A percentile compares a stretch with the other conserved stretches of the same genome.
Evolutionary conservation across 2,113 vertebrate genomes (phyloP).

Genomic region (Sapajus apella): DNA sequence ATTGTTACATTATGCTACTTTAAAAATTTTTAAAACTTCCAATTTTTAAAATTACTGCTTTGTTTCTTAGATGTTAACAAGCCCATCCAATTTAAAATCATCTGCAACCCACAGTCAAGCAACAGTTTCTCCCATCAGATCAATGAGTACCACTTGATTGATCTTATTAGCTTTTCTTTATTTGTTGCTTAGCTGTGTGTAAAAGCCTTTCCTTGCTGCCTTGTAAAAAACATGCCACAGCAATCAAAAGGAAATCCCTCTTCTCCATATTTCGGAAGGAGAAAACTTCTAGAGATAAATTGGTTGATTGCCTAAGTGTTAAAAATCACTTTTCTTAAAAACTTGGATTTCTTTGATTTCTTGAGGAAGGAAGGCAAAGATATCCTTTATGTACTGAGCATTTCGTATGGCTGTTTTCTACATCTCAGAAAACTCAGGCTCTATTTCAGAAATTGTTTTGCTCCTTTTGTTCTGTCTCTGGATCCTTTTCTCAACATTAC

Average conservation of each 20-base stretch:
- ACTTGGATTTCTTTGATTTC: neutral
- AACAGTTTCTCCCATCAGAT: neutral
- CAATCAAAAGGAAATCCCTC: slow-evolving; percentile 11
- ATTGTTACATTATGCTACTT: neutral
- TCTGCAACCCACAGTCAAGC: neutral
- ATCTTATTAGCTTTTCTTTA: neutral
- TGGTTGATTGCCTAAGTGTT: slow-evolving; percentile 14
- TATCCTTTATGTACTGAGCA: neutral
- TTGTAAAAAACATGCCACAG: neutral
- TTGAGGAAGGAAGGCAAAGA: neutral
- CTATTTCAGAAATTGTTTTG: neutral
- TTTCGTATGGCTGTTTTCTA: neutral
- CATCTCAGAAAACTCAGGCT: neutral
- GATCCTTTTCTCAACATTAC: neutral
- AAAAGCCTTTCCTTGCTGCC: neutral
- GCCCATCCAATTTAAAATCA: neutral
- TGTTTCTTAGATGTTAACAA: neutral
- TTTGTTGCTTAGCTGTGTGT: neutral
- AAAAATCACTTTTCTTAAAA: slow-evolving; percentile 43
- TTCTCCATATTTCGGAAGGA: neutral
- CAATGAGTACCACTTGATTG: neutral
- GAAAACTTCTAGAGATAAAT: neutral
- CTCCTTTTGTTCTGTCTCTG: neutral
- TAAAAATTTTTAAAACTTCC: neutral
- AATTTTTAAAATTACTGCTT: neutral